These are phyloP conservation scores for Bubo bubo DNA, from an alignment of 2,113 vertebrate species.

Conservation along the genomic window DNA sequence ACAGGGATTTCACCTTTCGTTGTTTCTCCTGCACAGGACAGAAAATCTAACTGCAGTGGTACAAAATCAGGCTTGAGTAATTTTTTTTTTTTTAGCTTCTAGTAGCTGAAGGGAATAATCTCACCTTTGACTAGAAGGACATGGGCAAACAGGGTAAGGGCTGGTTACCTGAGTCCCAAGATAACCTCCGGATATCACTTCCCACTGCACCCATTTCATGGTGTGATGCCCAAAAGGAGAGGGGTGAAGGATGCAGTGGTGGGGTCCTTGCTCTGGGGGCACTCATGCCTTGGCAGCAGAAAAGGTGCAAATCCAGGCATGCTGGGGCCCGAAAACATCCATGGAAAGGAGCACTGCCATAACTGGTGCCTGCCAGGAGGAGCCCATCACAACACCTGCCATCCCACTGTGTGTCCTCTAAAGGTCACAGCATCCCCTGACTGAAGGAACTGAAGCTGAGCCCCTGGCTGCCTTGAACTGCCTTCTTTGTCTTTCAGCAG, in stretches of 20 bases:
- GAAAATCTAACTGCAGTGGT: constrained; percentile 28
- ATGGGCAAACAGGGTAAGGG: background rate
- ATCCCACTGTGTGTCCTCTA: background rate
- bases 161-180: background rate
- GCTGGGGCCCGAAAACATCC: background rate
- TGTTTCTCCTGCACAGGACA: constrained; percentile 33
- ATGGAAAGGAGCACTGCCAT: background rate
- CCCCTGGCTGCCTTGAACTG: background rate
- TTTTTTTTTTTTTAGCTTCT: background rate
- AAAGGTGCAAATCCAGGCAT: background rate
- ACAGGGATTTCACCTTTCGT: constrained; percentile 68
- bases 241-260: background rate
- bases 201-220: background rate
- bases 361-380: background rate
- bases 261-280: background rate
- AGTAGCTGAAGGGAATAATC: background rate
- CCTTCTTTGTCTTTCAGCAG: background rate
- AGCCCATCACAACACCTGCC: background rate
- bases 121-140: background rate
- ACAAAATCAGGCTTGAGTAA: constrained; percentile 23
- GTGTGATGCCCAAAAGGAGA: background rate
- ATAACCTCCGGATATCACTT: background rate
- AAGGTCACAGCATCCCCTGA: background rate
- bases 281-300: background rate
- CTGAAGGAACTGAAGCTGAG: background rate